Base-by-base conservation (phyloP, 1,140 invertebrate genomes). In the Linepithema humile region DNA sequence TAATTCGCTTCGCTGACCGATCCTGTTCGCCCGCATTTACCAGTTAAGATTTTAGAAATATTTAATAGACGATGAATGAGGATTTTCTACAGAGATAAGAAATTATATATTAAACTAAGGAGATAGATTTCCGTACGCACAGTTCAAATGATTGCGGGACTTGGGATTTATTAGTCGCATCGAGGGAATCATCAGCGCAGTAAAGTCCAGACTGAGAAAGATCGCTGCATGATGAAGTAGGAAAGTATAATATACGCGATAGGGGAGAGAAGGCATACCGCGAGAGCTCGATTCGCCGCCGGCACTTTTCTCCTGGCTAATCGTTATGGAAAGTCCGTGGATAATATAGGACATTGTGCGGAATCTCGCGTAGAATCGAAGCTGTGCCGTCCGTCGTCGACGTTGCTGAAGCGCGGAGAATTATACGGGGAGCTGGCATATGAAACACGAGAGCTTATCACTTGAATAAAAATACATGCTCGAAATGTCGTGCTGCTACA, bases 291-390 rank as follows among this genome's bases (percentile, higher is more conserved):
- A 45, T 15, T 72, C 70, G 73, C 48, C 86, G 67, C 38, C 57
- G 85, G 86, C 86, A 80, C 85, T 87, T 88, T 87, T 88, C 86
- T 88, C 85, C 53, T 53, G 73, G 65, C 84, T 85, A 89, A 91
- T 91, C 84, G 85, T 85, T 90, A 86, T 90, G 90, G 90, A 91
- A 91, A 91, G 90, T 90, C 86, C 38, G 83, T 57, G 82, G 60
- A 86, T 91, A 90, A 90, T 89, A 90, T 88, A 83, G 90, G 84
- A 88, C 89, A 83, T 73, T 83, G 29, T 48, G 73, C 59, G 84
- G 85, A 73, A 87, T 88, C 73, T 85, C 64, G 38, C 29, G 78
- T 53, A 72, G 64, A 62, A 86, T 86, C 72, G 64, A 57, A 80
- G 59, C 45, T 32, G 67, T 23, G 72, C 23, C 12, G 12, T n/a